phyloP scores from a whole-genome alignment of 2,113 vertebrate genomes.

The Rhinolophus ferrumequinum region DNA sequence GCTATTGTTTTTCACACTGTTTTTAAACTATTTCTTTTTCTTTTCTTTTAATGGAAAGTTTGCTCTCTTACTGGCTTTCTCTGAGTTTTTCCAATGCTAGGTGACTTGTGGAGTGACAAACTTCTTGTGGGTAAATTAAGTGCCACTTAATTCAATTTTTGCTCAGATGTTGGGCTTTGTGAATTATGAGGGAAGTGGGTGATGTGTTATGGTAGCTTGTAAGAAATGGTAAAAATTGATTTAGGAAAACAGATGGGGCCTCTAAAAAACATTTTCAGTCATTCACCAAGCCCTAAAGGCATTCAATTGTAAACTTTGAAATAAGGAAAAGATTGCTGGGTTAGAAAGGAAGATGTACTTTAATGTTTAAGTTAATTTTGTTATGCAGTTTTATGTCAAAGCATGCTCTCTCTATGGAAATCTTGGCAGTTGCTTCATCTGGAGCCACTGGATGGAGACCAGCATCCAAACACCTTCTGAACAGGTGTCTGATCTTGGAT shows the following conservation, averaged over 20 bases:
- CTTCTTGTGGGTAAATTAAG: not conserved
- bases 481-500: not conserved
- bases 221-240: not conserved
- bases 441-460: not conserved
- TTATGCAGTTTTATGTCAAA: not conserved
- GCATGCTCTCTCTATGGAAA: not conserved
- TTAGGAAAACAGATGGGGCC: not conserved
- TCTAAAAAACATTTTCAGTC: not conserved
- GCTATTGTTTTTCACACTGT: not conserved
- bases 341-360: conserved; percentile 24
- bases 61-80: conserved; percentile 10
- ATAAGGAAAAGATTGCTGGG: not conserved
- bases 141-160: not conserved
- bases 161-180: not conserved
- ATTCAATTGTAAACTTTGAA: not conserved
- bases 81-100: not conserved
- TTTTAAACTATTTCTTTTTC: not conserved
- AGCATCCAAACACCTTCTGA: not conserved
- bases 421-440: not conserved
- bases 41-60: conserved; percentile 8
- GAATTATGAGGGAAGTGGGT: not conserved
- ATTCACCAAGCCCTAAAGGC: not conserved
- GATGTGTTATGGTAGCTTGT: not conserved
- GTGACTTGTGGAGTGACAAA: not conserved
- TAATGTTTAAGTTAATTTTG: not conserved